phyloP scores from a whole-genome alignment of 23 tunicate species.

The Pegea sp. region DNA sequence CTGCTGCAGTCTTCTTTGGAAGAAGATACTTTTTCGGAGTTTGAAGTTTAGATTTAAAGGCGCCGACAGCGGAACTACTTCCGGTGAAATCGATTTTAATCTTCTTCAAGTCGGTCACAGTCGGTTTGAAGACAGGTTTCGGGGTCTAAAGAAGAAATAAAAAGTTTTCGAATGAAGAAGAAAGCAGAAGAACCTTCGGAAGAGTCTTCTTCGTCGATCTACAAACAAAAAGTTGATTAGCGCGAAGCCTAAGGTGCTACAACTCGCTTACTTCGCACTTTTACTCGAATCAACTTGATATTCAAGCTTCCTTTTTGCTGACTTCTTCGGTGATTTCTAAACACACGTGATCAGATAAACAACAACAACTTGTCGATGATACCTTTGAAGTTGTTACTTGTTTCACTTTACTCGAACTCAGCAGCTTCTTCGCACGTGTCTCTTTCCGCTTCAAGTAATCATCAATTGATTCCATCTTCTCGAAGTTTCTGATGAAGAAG shows the following conservation, averaged over 20 bases:
- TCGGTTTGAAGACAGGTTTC: constrained; percentile 42
- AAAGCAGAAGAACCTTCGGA: too few relatives aligned
- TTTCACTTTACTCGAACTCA: constrained; percentile 39
- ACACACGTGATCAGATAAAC: too few relatives aligned
- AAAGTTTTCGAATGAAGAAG: too few relatives aligned
- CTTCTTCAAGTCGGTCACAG: constrained; percentile 19
- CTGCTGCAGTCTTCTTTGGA: too few relatives aligned
- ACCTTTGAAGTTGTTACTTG: constrained; percentile 19
- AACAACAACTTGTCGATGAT: not conserved
- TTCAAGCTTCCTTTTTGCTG: constrained; percentile 2
- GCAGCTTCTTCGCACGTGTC: constrained; percentile 30
- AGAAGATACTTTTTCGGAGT: constrained; percentile 55
- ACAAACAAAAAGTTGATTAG: too few relatives aligned
- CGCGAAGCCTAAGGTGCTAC: too few relatives aligned
- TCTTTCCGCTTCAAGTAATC: constrained; percentile 41
- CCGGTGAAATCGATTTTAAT: constrained; percentile 37
- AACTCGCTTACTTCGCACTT: too few relatives aligned
- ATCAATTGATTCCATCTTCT: constrained; percentile 63
- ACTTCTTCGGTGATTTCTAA: not conserved
- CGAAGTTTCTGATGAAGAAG: constrained; percentile 37
- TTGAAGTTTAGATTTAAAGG: constrained; percentile 9
- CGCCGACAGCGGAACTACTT: too few relatives aligned
- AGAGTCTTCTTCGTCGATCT: too few relatives aligned
- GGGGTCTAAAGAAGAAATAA: too few relatives aligned
- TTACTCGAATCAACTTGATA: too few relatives aligned